phyloP scores from a whole-genome alignment of 1,140 invertebrate genomes.

The Drosophila mauritiana region DNA sequence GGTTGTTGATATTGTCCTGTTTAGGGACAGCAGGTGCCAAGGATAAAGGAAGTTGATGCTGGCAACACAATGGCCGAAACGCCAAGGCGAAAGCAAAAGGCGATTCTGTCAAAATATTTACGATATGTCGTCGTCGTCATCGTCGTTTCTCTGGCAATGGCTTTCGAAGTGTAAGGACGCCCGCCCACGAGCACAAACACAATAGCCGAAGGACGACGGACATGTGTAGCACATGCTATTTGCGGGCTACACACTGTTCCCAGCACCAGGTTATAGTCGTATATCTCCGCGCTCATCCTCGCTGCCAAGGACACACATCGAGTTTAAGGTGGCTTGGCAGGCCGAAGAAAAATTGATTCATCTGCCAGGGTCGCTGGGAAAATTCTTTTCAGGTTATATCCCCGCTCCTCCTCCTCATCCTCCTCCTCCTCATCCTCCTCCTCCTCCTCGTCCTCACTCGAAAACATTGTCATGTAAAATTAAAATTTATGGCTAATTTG shows the following conservation, averaged over 20 bases:
- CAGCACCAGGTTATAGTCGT: constrained; percentile 28
- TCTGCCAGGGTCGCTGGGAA: constrained; percentile 21
- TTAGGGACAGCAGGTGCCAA: constrained; percentile 51
- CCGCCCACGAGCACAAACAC: constrained; percentile 27
- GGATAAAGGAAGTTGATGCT: constrained; percentile 46
- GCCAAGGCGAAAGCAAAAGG: constrained; percentile 76
- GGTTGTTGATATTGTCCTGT: constrained; percentile 25
- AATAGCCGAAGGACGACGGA: constrained; percentile 49
- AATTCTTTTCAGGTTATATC: constrained; percentile 25
- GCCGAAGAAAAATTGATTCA: constrained; percentile 53
- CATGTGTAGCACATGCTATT: constrained; percentile 69
- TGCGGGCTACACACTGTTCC: constrained; percentile 58
- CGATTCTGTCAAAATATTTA: constrained; percentile 83
- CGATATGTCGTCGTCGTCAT: constrained; percentile 59
- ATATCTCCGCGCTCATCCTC: constrained; percentile 48
- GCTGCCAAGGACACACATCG: constrained; percentile 54
- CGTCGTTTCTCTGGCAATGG: constrained; percentile 60
- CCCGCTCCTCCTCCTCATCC: not conserved
- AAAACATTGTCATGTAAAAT: constrained; percentile 80
- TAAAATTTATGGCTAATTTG: constrained; percentile 83
- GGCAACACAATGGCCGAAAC: constrained; percentile 73
- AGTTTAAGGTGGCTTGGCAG: not conserved
- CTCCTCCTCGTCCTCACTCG: constrained; percentile 14
- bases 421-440: not conserved
- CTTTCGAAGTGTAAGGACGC: constrained; percentile 63